Evolutionary conservation across 2,797 vertebrate species (phyloP), one percentile per base, ranked within the genome.

Genomic region (Nyctalus aviator): DNA sequence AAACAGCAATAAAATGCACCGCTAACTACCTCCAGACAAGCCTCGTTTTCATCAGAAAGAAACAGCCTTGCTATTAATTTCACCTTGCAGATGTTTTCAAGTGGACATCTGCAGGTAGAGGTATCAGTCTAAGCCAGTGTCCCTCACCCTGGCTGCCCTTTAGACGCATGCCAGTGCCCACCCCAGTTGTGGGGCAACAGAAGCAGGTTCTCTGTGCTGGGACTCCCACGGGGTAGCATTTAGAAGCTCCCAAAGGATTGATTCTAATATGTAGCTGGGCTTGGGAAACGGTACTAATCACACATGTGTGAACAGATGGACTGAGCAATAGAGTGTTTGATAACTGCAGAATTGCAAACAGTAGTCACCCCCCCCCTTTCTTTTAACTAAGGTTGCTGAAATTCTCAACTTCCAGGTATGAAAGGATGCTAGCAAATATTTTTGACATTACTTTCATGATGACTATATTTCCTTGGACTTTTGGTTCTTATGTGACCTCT

Each of bases 401-500:
- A 79, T 53, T 55, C 32, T 87, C 86, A 68, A 69, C 35, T 37
- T 23, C 9, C 69, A 6, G 14, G 3, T 77, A 30, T 71, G 41
- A 81, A 83, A 86, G 44, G 78, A 79, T 14, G 32, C 5, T 76
- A 15, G 25, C 55, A 82, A 15, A n/a, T 88, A 59, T 73, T 86
- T 78, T 92, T 73, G 21, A 66, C 48, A 78, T 78, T 75, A 35
- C 27, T 20, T 4, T 64, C n/a, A 83, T 64, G 9, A 37, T 32
- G 11, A 4, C 7, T 81, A 81, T 37, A 91, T 88, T 84, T 87
- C 37, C 59, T n/a, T 79, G 72, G 84, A 55, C 32, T 44, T 72
- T 75, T 92, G 86, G 8, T 86, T 71, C n/a, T 90, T 87, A 11
- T 17, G 13, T 64, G 59, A 83, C 55, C 35, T 96, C 23, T 84